Evolutionary conservation across 2,113 vertebrate species (phyloP).

Genomic region (Grammomys dolichurus): DNA sequence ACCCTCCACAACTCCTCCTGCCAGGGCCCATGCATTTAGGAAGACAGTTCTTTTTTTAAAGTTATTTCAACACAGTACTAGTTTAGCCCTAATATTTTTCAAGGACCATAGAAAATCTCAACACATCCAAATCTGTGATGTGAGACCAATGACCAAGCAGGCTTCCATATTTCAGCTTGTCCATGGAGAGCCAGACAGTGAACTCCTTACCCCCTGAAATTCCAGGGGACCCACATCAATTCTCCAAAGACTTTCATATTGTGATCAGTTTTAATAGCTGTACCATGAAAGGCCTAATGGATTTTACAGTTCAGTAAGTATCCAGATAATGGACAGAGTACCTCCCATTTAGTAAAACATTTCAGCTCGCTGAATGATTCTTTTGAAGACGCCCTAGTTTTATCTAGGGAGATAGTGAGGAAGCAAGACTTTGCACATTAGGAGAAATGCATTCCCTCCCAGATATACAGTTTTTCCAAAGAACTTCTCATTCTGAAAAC

Average conservation of each 20-base stretch:
- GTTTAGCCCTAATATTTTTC: not conserved
- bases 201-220: not conserved
- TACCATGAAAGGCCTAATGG: not conserved
- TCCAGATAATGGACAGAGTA: not conserved
- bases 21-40: not conserved
- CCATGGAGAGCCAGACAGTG: not conserved
- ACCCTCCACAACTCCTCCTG: not conserved
- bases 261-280: not conserved
- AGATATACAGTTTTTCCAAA: slow-evolving; percentile 8
- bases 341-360: not conserved
- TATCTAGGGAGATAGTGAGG: not conserved
- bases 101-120: not conserved
- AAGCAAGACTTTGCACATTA: not conserved
- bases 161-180: not conserved
- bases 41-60: not conserved
- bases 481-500: slow-evolving; percentile 2
- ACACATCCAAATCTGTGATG: not conserved
- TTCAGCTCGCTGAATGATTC: not conserved
- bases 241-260: not conserved
- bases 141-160: not conserved
- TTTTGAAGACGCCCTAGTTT: not conserved
- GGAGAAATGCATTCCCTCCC: not conserved
- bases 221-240: not conserved
- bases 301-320: not conserved
- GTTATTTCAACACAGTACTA: not conserved